Evolutionary conservation across 2,113 vertebrate species (phyloP).

Genomic region (Pollachius pollachius): DNA sequence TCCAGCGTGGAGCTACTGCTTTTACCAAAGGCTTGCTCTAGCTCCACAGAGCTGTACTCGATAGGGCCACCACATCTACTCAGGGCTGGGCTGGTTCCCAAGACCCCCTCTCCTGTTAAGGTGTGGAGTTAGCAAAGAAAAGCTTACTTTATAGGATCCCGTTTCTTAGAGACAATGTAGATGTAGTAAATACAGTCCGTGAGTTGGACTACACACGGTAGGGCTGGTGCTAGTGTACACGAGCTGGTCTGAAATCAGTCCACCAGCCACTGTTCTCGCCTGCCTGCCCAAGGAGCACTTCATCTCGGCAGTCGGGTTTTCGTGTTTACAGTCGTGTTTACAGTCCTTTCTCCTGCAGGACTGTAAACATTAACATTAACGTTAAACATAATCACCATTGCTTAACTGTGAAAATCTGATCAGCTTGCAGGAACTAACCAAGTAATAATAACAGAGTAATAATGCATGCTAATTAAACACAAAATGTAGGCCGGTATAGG

Average conservation of each 20-base stretch:
- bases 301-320: background rate
- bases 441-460: background rate
- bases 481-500: no score
- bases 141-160: background rate
- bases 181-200: background rate
- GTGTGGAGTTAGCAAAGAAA: background rate
- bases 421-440: background rate
- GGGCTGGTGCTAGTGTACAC: background rate
- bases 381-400: background rate
- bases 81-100: background rate
- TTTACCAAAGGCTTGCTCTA: background rate
- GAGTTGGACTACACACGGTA: background rate
- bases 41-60: background rate
- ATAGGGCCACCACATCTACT: background rate
- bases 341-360: background rate
- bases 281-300: background rate
- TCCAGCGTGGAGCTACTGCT: conserved; percentile 1
- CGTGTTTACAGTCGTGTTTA: no score
- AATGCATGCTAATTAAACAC: no score
- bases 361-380: background rate
- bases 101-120: background rate
- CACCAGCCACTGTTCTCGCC: background rate
- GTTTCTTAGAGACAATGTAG: background rate
- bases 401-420: background rate
- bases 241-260: background rate